These are phyloP conservation scores for Pardosa pseudoannulata DNA, from an alignment of 2,888 invertebrate genomes.

Conservation along the genomic window DNA sequence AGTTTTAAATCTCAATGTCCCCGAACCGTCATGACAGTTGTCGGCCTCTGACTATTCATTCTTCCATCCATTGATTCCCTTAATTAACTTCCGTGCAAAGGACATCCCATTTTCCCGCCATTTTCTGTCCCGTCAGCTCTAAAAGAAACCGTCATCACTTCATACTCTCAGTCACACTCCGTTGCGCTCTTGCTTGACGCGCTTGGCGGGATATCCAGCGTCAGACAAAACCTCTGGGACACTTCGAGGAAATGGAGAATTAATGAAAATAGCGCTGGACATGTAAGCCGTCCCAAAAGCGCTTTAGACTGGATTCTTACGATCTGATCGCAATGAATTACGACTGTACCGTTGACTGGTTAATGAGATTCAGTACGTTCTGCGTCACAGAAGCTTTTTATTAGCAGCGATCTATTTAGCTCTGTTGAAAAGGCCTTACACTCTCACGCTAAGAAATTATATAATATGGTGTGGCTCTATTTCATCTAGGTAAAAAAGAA, in stretches of 20 bases:
- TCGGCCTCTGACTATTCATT: not conserved
- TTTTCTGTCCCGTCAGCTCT: not conserved
- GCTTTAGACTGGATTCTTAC: not conserved
- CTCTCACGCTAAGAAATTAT: no score
- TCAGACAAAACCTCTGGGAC: not conserved
- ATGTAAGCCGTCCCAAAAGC: not conserved
- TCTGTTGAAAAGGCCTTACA: no score
- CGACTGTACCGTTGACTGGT: not conserved
- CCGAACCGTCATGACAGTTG: not conserved
- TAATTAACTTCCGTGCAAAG: not conserved
- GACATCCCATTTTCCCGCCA: not conserved
- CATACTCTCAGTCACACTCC: not conserved
- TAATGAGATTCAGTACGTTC: not conserved
- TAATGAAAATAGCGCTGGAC: not conserved
- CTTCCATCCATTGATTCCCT: not conserved
- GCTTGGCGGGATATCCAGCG: not conserved
- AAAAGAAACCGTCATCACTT: not conserved
- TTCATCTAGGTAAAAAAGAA: no score
- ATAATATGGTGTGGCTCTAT: no score
- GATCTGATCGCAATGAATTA: not conserved
- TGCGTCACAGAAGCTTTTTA: not conserved
- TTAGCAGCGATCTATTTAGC: not conserved
- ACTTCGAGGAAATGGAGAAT: not conserved
- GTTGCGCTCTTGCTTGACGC: not conserved
- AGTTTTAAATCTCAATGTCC: not conserved